phyloP scores from a whole-genome alignment of 2,797 vertebrate genomes.

The Hozukius guyotensis region DNA sequence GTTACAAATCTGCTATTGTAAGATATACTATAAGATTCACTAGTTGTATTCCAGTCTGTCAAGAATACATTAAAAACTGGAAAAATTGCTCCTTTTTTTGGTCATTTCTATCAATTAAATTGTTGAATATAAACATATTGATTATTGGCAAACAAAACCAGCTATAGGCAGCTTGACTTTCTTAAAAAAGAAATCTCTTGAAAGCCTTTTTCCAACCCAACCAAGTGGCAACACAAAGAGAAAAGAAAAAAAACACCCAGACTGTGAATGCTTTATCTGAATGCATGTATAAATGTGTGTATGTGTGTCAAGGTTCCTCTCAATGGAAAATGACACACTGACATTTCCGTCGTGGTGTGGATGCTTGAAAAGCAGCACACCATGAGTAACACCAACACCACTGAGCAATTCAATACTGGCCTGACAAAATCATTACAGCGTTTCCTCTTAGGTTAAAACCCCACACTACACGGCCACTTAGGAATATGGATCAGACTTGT shows the following conservation, averaged over 20 bases:
- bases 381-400: slow-evolving; percentile 61
- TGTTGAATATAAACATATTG: not conserved
- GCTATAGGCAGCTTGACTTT: not conserved
- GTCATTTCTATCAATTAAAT: not conserved
- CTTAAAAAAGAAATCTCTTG: not conserved
- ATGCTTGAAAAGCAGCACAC: slow-evolving; percentile 59
- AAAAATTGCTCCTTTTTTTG: too few species aligned
- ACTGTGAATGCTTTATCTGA: not conserved
- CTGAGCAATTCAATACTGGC: slow-evolving; percentile 55
- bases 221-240: not conserved
- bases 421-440: slow-evolving; percentile 69
- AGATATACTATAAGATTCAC: not conserved
- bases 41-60: not conserved
- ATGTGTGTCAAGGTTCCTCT: not conserved
- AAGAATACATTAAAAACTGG: too few species aligned
- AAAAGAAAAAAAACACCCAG: not conserved
- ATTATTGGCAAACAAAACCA: not conserved
- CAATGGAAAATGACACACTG: slow-evolving; percentile 42
- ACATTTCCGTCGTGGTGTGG: slow-evolving; percentile 51
- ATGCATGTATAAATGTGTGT: not conserved
- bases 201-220: not conserved
- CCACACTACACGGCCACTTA: slow-evolving; percentile 67
- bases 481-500: slow-evolving; percentile 73
- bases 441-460: slow-evolving; percentile 70
- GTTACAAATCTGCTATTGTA: not conserved